A percentile compares a stretch with the other conserved stretches of the same genome.
phyloP scores from a whole-genome alignment of 2,888 invertebrate species.

The Acleris holmiana region DNA sequence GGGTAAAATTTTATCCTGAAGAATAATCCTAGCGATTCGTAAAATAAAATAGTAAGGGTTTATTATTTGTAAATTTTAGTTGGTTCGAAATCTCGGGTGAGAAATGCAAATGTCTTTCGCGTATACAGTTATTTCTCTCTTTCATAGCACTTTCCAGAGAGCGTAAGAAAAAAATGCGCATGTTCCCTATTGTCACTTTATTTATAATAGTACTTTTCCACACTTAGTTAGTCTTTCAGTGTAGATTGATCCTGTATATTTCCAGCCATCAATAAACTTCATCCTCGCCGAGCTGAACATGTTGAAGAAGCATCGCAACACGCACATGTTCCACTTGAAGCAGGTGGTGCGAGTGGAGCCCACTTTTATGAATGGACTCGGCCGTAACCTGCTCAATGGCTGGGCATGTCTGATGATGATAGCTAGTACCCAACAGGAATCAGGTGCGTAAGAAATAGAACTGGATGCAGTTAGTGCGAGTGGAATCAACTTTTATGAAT shows the following conservation, averaged over 20 bases:
- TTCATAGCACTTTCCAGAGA: no score
- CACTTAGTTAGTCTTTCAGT: no score
- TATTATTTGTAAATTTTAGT: no score
- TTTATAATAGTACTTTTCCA: no score
- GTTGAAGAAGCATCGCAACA: constrained; percentile 85
- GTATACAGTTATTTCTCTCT: no score
- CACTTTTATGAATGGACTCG: constrained; percentile 73
- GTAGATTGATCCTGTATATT: constrained; percentile 24
- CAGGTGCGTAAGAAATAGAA: constrained; percentile 48
- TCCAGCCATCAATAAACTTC: constrained; percentile 89
- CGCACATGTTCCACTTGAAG: constrained; percentile 86
- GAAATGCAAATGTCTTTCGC: no score
- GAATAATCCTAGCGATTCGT: no score
- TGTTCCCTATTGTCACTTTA: no score
- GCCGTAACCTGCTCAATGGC: constrained; percentile 74
- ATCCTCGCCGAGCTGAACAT: constrained; percentile 87
- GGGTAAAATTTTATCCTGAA: no score
- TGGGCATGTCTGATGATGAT: constrained; percentile 74
- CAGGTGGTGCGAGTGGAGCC: constrained; percentile 84
- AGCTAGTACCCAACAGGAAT: constrained; percentile 48
- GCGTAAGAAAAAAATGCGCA: no score
- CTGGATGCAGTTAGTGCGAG: background rate
- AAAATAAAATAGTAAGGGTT: no score
- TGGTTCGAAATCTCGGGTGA: no score
- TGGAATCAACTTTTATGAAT: constrained; percentile 55